Evolutionary conservation across 2,888 invertebrate genomes (phyloP).

Genomic region (Leucozona laternaria): DNA sequence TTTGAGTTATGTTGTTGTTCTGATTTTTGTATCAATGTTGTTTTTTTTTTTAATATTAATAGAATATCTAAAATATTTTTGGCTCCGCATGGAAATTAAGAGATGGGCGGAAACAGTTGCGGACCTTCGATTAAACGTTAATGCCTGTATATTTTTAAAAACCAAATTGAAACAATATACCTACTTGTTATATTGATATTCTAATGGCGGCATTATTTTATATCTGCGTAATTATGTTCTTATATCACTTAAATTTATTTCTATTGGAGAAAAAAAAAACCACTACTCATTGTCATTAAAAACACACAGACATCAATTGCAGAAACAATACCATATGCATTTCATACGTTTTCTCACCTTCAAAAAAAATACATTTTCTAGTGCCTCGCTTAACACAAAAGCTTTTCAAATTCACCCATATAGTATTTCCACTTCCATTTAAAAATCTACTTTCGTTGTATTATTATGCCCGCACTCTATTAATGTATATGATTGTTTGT

Average conservation of each 20-base stretch:
- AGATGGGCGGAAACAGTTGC: too few relatives aligned
- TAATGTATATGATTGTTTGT: not conserved
- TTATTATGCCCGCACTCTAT: conserved; percentile 2
- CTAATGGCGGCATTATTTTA: too few relatives aligned
- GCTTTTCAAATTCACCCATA: conserved; percentile 7
- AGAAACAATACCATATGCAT: not conserved
- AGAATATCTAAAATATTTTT: too few relatives aligned
- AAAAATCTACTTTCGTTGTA: conserved; percentile 33
- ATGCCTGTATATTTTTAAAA: too few relatives aligned
- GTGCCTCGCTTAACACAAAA: not conserved
- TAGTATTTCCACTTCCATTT: conserved; percentile 25
- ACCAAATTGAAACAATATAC: too few relatives aligned
- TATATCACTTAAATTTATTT: not conserved
- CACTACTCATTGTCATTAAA: not conserved
- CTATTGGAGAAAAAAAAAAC: not conserved
- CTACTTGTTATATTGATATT: too few relatives aligned
- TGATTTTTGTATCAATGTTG: too few relatives aligned
- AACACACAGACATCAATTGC: not conserved
- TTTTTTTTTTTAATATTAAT: too few relatives aligned
- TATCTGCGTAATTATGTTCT: too few relatives aligned
- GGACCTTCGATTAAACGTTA: too few relatives aligned
- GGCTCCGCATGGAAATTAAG: too few relatives aligned
- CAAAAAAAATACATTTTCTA: conserved; percentile 15
- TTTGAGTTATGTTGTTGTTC: too few relatives aligned
- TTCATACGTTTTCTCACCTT: conserved; percentile 27